Evolutionary conservation across 2,113 vertebrate genomes (phyloP).

Genomic region (Pluvianellus socialis): DNA sequence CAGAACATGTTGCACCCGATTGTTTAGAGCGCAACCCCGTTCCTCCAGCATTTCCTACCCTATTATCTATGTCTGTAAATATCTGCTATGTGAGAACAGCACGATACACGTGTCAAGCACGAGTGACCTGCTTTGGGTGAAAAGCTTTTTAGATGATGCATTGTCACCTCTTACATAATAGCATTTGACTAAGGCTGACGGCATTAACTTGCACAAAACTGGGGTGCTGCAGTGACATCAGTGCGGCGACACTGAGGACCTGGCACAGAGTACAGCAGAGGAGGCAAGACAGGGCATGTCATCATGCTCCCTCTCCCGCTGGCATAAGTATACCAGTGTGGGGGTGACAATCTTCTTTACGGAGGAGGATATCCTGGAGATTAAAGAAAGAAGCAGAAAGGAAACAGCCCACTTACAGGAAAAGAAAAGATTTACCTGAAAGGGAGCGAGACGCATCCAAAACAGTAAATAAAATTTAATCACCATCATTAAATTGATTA

Average conservation of each 20-base stretch:
- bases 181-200: neutral
- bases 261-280: neutral
- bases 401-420: neutral
- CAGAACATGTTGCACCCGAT: neutral
- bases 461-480: neutral
- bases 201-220: neutral
- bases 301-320: neutral
- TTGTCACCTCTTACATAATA: neutral
- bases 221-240: neutral
- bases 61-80: neutral
- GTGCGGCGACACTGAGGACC: neutral
- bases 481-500: neutral
- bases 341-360: conserved; percentile 45
- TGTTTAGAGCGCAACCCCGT: neutral
- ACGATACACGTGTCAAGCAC: neutral
- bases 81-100: neutral
- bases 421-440: conserved; percentile 17
- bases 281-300: neutral
- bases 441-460: neutral
- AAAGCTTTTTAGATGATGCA: neutral
- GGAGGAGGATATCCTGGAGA: conserved; percentile 5
- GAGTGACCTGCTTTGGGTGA: neutral
- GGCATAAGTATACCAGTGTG: neutral
- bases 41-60: neutral
- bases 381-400: conserved; percentile 6